phyloP scores from a whole-genome alignment of 2,888 invertebrate species.

The Microplitis deprimator region DNA sequence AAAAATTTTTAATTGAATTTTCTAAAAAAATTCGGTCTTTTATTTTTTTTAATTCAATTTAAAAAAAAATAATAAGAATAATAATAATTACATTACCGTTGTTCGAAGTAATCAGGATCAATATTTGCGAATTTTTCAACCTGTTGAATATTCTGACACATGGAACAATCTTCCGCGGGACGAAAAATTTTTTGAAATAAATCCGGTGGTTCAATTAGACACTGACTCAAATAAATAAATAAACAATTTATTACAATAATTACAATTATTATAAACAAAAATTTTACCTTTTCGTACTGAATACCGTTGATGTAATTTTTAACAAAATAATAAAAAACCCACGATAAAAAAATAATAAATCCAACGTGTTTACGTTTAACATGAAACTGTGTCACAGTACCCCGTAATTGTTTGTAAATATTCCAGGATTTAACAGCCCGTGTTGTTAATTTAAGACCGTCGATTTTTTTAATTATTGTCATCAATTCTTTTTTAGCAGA shows the following conservation, averaged over 20 bases:
- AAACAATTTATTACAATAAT: not conserved
- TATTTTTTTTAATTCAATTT: not conserved
- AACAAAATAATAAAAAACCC: conserved; percentile 47
- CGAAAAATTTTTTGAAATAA: conserved; percentile 75
- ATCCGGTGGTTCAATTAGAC: conserved; percentile 59
- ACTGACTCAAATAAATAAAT: conserved; percentile 52
- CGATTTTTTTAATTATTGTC: conserved; percentile 53
- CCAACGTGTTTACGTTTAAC: conserved; percentile 34
- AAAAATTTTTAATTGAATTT: not conserved
- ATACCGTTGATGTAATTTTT: conserved; percentile 47
- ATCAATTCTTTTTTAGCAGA: conserved; percentile 56
- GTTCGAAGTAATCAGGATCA: conserved; percentile 80
- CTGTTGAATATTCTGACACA: conserved; percentile 79
- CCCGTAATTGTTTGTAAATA: conserved; percentile 47
- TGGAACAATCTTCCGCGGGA: conserved; percentile 85
- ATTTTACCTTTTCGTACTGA: conserved; percentile 43
- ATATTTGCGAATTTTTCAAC: conserved; percentile 80
- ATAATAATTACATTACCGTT: conserved; percentile 71
- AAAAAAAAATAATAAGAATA: not conserved
- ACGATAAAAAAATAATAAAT: conserved; percentile 52
- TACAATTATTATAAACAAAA: conserved; percentile 16
- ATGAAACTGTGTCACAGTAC: conserved; percentile 36
- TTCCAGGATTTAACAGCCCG: conserved; percentile 50
- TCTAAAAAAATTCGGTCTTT: not conserved
- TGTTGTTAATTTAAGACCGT: conserved; percentile 43